Evolutionary conservation across 1,140 invertebrate genomes (phyloP), one percentile per base, ranked within the genome.

Genomic region (Acromyrmex echinatior): DNA sequence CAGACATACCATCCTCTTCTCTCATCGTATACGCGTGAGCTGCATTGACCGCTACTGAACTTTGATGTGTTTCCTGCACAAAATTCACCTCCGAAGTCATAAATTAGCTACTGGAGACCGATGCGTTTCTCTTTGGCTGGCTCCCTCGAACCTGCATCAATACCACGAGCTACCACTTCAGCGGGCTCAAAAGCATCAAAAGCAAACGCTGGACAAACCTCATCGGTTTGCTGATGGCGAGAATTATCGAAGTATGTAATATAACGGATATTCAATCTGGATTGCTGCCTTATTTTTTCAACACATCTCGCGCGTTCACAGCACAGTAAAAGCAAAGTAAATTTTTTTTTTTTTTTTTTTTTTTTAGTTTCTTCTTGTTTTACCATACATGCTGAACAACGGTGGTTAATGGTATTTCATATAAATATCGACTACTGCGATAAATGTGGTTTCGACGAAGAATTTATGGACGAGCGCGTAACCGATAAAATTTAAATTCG

Each of bases 21-120:
- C 79, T 77, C 31, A 51, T 18, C 70, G 68, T 65, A 58, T 25
- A 62, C 63, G 49, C 58, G 87, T 92, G 91, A 84, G 91, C 92
- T 93, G 91, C 93, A 94, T 94, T 95, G 95, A 95, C 95, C 93
- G 93, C 94, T 94, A 94, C 93, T 88, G 92, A 93, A 95, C 95
- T 95, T 95, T 95, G 94, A 95, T 95, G 94, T 95, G 93, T 95
- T 94, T 94, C 93, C 92, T 92, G 92, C 90, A 92, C 90, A 95
- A 95, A 94, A 95, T 95, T 95, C 92, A 90, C 87, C 92, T 85
- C 84, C 92, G 84, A 94, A 95, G 92, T 95, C 94, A 94, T 95
- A 95, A 95, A 95, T 95, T 95, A 95, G 91, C 92, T 92, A 93
- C 90, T 58, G 91, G 92, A 87, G 88, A 91, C 90, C 86, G 86